These are phyloP conservation scores for Syngnathoides biaculeatus DNA, from an alignment of 2,113 vertebrate species.

Conservation along the genomic window DNA sequence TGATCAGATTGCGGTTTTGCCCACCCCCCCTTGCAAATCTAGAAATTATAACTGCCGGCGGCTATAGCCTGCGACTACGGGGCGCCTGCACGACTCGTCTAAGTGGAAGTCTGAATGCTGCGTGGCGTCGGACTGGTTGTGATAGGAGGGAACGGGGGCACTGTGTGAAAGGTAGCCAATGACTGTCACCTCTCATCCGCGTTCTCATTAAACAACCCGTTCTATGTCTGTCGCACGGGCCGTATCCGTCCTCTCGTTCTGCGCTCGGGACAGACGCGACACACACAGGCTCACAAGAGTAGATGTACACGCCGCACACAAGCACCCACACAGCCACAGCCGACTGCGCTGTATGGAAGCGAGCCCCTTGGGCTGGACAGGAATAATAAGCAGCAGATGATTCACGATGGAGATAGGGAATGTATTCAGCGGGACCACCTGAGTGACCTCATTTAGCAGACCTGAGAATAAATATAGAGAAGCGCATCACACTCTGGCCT, in stretches of 20 bases:
- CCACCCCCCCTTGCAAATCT: conserved; percentile 20
- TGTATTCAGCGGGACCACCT: conserved; percentile 71
- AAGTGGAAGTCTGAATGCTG: conserved; percentile 58
- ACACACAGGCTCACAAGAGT: conserved; percentile 4
- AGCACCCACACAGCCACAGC: not conserved
- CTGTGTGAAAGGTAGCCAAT: conserved; percentile 68
- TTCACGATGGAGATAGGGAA: conserved; percentile 71
- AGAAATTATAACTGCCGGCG: conserved; percentile 51
- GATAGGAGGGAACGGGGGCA: conserved; percentile 1
- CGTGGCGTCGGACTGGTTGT: conserved; percentile 11
- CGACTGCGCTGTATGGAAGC: conserved; percentile 46
- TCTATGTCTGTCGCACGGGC: conserved; percentile 66
- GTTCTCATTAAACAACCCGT: conserved; percentile 74
- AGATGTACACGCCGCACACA: conserved; percentile 1
- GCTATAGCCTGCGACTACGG: conserved; percentile 33
- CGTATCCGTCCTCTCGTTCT: conserved; percentile 46
- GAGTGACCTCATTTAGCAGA: conserved; percentile 75
- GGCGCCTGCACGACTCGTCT: conserved; percentile 40
- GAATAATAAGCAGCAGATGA: conserved; percentile 74
- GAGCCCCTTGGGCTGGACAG: conserved; percentile 52
- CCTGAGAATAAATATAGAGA: conserved; percentile 73
- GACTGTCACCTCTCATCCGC: conserved; percentile 75
- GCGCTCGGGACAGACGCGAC: conserved; percentile 52
- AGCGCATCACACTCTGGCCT: conserved; percentile 28
- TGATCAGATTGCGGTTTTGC: conserved; percentile 38